phyloP scores from a whole-genome alignment of 1,140 invertebrate species.

The Apocrypta bakeri region DNA sequence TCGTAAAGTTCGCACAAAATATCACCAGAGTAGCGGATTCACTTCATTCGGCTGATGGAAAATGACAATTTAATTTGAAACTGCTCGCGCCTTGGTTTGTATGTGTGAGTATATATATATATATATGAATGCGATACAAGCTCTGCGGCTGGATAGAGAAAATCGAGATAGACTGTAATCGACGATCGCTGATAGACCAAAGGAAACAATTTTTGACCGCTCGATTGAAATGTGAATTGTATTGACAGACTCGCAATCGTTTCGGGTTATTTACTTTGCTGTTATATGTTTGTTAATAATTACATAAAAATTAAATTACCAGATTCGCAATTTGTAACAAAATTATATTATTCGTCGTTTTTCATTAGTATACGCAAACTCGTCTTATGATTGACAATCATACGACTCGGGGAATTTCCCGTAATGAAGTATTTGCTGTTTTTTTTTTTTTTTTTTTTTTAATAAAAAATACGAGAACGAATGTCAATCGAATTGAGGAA shows the following conservation, averaged over 20 bases:
- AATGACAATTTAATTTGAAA: slow-evolving; percentile 59
- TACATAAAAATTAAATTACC: neutral
- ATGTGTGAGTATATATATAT: too few species aligned
- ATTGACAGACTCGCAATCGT: neutral
- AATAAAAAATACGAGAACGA: neutral
- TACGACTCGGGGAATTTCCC: too few species aligned
- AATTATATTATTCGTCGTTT: too few species aligned
- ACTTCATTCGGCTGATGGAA: slow-evolving; percentile 39
- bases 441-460: neutral
- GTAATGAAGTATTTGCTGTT: too few species aligned
- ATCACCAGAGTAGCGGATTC: slow-evolving; percentile 7
- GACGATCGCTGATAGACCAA: neutral
- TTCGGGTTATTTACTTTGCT: neutral
- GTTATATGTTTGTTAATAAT: neutral
- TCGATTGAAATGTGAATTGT: slow-evolving; percentile 1
- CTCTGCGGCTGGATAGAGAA: slow-evolving; percentile 3
- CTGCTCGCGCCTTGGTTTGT: neutral
- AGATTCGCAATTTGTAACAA: too few species aligned
- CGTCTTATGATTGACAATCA: too few species aligned
- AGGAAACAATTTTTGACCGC: slow-evolving; percentile 24
- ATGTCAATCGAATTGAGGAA: neutral
- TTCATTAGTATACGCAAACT: too few species aligned
- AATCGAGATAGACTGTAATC: slow-evolving; percentile 11
- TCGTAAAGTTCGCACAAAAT: neutral
- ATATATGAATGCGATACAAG: neutral